Evolutionary conservation across 1,140 invertebrate species (phyloP), one percentile per base, ranked within the genome.

Genomic region (Nymphalis io): DNA sequence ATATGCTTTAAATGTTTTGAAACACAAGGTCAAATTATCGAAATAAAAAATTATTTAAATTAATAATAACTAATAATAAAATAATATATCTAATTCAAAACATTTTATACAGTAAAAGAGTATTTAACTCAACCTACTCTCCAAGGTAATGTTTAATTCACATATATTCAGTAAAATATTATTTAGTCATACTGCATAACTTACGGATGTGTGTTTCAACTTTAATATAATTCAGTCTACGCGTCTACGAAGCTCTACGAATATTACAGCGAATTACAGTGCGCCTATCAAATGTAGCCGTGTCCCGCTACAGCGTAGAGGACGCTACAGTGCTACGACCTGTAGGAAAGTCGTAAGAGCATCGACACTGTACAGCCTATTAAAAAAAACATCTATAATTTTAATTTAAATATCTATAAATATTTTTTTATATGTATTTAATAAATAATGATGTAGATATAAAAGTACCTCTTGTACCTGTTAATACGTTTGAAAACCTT

Each of bases 291-390:
- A 46, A 46, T 21, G 48, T 21, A 53, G 39, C 57, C n/a, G 15
- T 51, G 59, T 38, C 21, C 48, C 51, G 55, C 60, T 73, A 68
- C 71, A 66, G 53, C 60, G 71, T 68, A 68, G 70, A 72, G 65
- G 69, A 59, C 65, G 60, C 71, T 68, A 68, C 65, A 44, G 66
- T 20, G 71, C 71, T 64, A 64, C 66, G 65, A 68, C 60, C 70
- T 38, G 55, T 23, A 15, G 63, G 68, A 65, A 70, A 70, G 59
- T 66, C 70, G 46, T 23, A 23, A 61, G 70, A 57, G 64, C 63
- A 27, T 67, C 63, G 64, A 58, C 57, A 55, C 63, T 38, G 27
- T 11, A 55, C 51, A 16, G 60, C 60, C 46, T 53, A 46, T 1
- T 48, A 20, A 16, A 15, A n/a, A 44, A 44, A 44, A 18, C 13